Evolutionary conservation across 2,113 vertebrate genomes (phyloP).

Genomic region (Gasterosteus aculeatus): DNA sequence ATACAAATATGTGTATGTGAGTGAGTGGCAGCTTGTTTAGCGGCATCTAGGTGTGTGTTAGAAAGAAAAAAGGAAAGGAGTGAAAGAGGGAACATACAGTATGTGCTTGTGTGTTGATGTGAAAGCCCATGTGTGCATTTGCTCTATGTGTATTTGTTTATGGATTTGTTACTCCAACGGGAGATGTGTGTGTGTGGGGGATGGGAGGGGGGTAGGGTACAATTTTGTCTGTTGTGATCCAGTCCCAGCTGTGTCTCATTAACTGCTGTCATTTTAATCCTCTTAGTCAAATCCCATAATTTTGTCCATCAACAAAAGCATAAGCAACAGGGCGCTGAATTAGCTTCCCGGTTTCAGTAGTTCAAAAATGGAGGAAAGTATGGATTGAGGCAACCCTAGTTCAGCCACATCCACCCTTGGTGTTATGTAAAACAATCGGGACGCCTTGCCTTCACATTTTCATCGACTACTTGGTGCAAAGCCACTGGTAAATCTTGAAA

Average conservation of each 20-base stretch:
- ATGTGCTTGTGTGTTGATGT: slow-evolving; percentile 47
- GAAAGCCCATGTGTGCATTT: slow-evolving; percentile 37
- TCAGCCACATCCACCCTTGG: slow-evolving; percentile 11
- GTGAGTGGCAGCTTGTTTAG: slow-evolving; percentile 62
- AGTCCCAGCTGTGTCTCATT: slow-evolving; percentile 81
- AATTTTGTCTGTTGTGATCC: slow-evolving; percentile 69
- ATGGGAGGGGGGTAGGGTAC: slow-evolving; percentile 14
- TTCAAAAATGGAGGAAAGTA: slow-evolving; percentile 37
- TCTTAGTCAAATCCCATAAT: slow-evolving; percentile 82
- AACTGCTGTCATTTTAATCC: slow-evolving; percentile 80
- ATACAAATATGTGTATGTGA: background rate
- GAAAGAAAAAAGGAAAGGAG: slow-evolving; percentile 12
- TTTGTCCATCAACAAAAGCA: slow-evolving; percentile 78
- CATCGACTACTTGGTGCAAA: slow-evolving; percentile 42
- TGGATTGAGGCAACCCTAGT: slow-evolving; percentile 20
- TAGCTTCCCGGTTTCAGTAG: slow-evolving; percentile 36
- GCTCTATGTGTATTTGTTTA: slow-evolving; percentile 43
- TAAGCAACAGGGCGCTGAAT: slow-evolving; percentile 65
- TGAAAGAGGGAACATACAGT: slow-evolving; percentile 10
- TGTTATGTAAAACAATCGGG: slow-evolving; percentile 61
- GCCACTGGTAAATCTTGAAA: slow-evolving; percentile 58
- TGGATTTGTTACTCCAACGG: slow-evolving; percentile 47
- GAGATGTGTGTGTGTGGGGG: background rate
- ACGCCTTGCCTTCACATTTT: slow-evolving; percentile 42
- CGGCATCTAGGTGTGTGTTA: slow-evolving; percentile 43